These are phyloP conservation scores for Brachypodius melanocephalos DNA, from an alignment of 2,113 vertebrate species.

Conservation along the genomic window DNA sequence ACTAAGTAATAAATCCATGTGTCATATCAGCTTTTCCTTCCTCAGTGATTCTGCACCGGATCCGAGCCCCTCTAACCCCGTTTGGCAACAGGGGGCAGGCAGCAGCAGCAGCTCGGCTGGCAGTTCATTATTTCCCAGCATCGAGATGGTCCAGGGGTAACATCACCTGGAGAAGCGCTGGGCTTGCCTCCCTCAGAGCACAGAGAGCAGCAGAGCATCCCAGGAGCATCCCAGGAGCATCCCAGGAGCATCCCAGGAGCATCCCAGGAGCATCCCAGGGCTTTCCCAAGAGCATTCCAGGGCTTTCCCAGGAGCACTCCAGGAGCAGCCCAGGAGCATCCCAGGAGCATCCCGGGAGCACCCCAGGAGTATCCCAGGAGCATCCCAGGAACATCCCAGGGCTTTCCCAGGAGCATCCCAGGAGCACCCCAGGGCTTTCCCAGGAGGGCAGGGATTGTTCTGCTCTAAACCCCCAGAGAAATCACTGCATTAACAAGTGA, in stretches of 20 bases:
- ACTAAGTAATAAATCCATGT: not conserved
- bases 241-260: not conserved
- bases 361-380: no score
- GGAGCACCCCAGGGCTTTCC: not conserved
- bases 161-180: not conserved
- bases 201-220: not conserved
- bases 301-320: not conserved
- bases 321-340: no score
- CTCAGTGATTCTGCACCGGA: not conserved
- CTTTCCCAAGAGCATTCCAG: not conserved
- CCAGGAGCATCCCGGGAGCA: no score
- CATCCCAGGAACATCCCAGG: no score
- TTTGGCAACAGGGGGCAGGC: not conserved
- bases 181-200: not conserved
- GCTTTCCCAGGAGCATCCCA: no score
- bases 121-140: slow-evolving; percentile 14
- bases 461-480: not conserved
- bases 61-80: not conserved
- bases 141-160: not conserved
- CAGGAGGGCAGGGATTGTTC: not conserved
- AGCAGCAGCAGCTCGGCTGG: not conserved
- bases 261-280: no score
- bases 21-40: not conserved
- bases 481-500: not conserved
- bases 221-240: no score